Base-by-base conservation (phyloP, 2,113 vertebrate species). In the Oplegnathus fasciatus region DNA sequence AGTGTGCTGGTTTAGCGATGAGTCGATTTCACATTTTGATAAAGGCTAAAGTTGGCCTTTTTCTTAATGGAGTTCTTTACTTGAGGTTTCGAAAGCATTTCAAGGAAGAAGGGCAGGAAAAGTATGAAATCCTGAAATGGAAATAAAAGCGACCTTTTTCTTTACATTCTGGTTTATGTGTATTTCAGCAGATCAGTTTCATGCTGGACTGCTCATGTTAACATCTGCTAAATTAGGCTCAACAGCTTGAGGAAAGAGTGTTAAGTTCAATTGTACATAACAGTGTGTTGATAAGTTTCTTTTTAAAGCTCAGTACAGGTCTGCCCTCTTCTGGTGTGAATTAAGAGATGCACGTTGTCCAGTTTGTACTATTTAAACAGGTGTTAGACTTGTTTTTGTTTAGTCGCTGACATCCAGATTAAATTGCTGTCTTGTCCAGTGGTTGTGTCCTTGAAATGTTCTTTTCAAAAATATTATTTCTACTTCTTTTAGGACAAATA, bases 301-400 rank as follows among this genome's bases (percentile, higher is more conserved):
- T 20, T 1, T 9, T 34, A 52, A 30, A 32, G 42, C 1, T 37
- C 34, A n/a, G 75, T 81, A 8, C 85, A 67, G 40, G 22, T 52
- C 87, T 90, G 90, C 91, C 93, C 87, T 89, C 93, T 94, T 6
- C 48, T 93, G 93, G 86, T 78, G 30, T 0, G 11, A 82, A 60
- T 20, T 0, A 10, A 13, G 42, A 73, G 28, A 73, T 71, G 76
- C 79, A 75, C 62, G 14, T 14, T 18, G 8, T 44, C 50, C 1
- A 52, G 13, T 32, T 26, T 54, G 20, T 26, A 0, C 13, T 9
- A 20, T 32, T 22, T 17, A 17, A 37, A 26, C 6, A 62, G 42
- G 54, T 40, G n/a, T 10, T 28, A 17, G 40, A 48, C 37, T 60
- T 58, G 72, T 52, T 20, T 55, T 55, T 24, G 17, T 30, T 22